Base-by-base conservation (phyloP, 2,888 invertebrate species). In the Keiferia lycopersicella region DNA sequence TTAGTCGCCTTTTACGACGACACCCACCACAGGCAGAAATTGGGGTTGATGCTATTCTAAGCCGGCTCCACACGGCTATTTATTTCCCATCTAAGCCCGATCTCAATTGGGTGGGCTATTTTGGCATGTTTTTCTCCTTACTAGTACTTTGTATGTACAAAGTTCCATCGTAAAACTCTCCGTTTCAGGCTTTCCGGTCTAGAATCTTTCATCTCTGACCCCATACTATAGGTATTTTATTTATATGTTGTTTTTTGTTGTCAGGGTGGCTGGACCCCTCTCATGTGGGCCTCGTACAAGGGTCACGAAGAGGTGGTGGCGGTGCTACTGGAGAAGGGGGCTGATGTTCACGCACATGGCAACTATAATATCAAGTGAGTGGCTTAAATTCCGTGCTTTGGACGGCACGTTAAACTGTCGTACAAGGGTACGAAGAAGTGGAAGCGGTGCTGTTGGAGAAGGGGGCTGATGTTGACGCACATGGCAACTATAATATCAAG, bases 241-340 rank as follows among this genome's bases (percentile, higher is more conserved):
- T 41, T 14, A 14, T 34, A 30, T 6, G 11, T 50, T 6, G 34
- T 1, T 18, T 51, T 16, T 48, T 18, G 2, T 64, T 80, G 73
- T 68, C 86, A 98, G 98, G 98, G 98, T 72, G 98, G 98, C 45
- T 99, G 99, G 99, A 96, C 98, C 3, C 94, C 99, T 0, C 93
- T 99, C 64, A 98, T 99, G 96, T 99, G 99, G 99, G 97, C 98
- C 0, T 94, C 97, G 10, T 99, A 99, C 91, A 98, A 98, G 84
- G 98, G 97, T 8, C 94, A 94, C 71, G 93, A 94, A 38, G 94
- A 96, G 45, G 94, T 96, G 67, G 98, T 96, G 45, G 93, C 94
- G 45, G 81, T 96, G 64, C 91, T 99, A 53, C 86, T 99, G 70
- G 96, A 97, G 69, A 94, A 95, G 72, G 97, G 96, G 39, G 98